Percentiles rank a stretch among this genome's conserved stretches.
Evolutionary conservation across 2,888 invertebrate species (phyloP).

Genomic region (Nomada goodeniana): DNA sequence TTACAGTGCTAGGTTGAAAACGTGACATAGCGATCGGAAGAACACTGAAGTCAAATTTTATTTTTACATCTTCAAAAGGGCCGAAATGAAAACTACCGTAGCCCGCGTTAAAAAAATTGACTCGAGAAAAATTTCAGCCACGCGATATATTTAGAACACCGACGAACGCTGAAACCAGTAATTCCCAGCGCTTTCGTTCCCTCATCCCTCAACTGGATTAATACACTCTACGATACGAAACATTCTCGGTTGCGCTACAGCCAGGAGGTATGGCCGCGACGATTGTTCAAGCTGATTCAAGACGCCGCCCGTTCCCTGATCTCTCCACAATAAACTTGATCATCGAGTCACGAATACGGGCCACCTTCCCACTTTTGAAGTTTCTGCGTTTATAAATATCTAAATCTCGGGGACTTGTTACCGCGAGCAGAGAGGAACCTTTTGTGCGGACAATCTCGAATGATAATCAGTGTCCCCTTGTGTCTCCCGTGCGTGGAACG

Average conservation of each 20-base stretch:
- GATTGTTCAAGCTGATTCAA: constrained; percentile 59
- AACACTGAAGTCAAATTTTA: too few species aligned
- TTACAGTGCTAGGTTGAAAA: too few species aligned
- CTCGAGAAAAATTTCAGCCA: too few species aligned
- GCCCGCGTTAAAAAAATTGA: too few species aligned
- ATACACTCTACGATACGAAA: neutral
- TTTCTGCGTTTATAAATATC: constrained; percentile 79
- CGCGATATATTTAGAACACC: neutral
- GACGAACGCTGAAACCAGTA: neutral
- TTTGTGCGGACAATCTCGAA: constrained; percentile 81
- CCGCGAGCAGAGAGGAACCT: constrained; percentile 66
- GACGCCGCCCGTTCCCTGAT: constrained; percentile 57
- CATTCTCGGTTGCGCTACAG: neutral
- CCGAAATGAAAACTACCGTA: too few species aligned
- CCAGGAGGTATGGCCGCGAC: neutral
- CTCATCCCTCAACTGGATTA: neutral
- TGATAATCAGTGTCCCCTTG: constrained; percentile 83
- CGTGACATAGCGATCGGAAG: too few species aligned
- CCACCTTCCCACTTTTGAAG: constrained; percentile 49
- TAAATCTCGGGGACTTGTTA: constrained; percentile 78
- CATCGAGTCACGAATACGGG: constrained; percentile 73
- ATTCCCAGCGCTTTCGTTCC: constrained; percentile 6
- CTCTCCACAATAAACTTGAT: constrained; percentile 69
- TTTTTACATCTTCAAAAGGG: too few species aligned
- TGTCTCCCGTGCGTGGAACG: constrained; percentile 76